phyloP scores from a whole-genome alignment of 2,888 invertebrate genomes.

The Ophioninae sp. region DNA sequence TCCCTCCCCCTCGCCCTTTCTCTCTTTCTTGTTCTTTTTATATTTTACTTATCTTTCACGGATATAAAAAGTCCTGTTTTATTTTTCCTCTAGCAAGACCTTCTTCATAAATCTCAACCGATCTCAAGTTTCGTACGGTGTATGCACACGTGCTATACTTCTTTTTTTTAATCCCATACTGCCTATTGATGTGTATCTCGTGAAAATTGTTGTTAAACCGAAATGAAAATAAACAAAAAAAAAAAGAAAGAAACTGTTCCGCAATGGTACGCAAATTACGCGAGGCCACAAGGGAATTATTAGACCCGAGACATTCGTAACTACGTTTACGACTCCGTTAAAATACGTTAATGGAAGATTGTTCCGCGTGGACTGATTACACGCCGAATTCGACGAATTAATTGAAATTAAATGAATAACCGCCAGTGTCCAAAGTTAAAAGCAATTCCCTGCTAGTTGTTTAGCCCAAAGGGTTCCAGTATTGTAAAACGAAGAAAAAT shows the following conservation, averaged over 20 bases:
- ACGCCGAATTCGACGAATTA: constrained; percentile 1
- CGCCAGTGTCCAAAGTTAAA: constrained; percentile 30
- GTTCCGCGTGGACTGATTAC: constrained; percentile 11
- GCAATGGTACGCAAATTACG: constrained; percentile 53
- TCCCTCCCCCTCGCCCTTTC: constrained; percentile 6
- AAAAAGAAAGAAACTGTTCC: constrained; percentile 20
- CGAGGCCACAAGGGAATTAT: constrained; percentile 57
- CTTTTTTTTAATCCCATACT: constrained; percentile 23
- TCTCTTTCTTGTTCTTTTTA: not conserved
- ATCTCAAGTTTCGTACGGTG: constrained; percentile 10
- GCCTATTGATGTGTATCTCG: constrained; percentile 33
- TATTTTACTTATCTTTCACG: constrained; percentile 17
- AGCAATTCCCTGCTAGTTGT: constrained; percentile 17
- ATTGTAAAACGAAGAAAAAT: constrained; percentile 4
- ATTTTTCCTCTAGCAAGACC: constrained; percentile 24
- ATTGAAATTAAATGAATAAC: constrained; percentile 21
- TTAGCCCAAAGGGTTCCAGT: not conserved
- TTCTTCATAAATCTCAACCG: constrained; percentile 43
- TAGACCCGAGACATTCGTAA: constrained; percentile 17
- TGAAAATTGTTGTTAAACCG: constrained; percentile 10
- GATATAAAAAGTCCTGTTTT: constrained; percentile 21
- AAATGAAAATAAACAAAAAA: not conserved
- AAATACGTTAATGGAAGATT: constrained; percentile 47
- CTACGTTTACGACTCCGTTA: constrained; percentile 28
- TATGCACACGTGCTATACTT: constrained; percentile 29